These are phyloP conservation scores for Allobates femoralis DNA, from an alignment of 2,797 vertebrate species.

Conservation along the genomic window DNA sequence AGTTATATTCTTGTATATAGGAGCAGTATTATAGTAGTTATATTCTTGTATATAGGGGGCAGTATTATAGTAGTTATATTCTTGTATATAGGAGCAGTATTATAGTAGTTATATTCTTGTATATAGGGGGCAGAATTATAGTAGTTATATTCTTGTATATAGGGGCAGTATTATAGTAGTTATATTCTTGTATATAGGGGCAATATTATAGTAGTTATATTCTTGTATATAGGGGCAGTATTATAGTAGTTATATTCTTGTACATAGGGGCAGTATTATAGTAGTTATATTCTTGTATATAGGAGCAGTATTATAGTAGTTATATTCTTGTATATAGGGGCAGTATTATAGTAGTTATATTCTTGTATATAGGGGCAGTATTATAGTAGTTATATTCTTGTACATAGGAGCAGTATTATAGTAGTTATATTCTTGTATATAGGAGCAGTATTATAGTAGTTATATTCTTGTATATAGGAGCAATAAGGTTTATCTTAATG, in stretches of 20 bases:
- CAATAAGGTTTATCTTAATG: background rate
- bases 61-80: conserved; percentile 2
- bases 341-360: background rate
- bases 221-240: too few species aligned
- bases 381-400: conserved; percentile 2
- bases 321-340: background rate
- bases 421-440: background rate
- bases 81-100: background rate
- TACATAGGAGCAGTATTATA: background rate
- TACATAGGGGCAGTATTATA: too few species aligned
- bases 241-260: too few species aligned
- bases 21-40: conserved; percentile 12
- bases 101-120: conserved; percentile 8
- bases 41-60: background rate
- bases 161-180: background rate
- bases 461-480: conserved; percentile 4
- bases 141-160: background rate
- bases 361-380: background rate
- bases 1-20: background rate
- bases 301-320: conserved; percentile 1
- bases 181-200: background rate
- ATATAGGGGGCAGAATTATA: background rate
- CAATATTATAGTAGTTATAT: background rate
- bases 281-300: too few species aligned
- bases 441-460: conserved; percentile 7